These are phyloP conservation scores for Vulpes lagopus DNA, from an alignment of 2,113 vertebrate species.

Conservation along the genomic window DNA sequence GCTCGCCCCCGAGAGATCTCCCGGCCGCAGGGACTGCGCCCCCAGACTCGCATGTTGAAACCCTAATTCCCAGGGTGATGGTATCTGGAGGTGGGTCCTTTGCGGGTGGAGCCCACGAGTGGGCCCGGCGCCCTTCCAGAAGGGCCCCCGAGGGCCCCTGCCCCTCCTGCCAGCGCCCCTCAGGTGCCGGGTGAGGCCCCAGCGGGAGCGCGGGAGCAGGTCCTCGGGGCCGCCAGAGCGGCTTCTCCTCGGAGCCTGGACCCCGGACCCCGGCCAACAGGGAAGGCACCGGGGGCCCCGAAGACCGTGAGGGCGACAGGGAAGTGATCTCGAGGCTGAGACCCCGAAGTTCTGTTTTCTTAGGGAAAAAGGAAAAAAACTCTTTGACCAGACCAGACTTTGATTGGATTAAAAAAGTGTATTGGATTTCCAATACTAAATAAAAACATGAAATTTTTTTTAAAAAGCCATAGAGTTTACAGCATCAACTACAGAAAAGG, in stretches of 20 bases:
- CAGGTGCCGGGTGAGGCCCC: too few relatives aligned
- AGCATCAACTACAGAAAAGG: conserved; percentile 95
- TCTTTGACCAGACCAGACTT: conserved; percentile 83
- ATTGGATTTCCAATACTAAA: conserved; percentile 92
- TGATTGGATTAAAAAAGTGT: conserved; percentile 91
- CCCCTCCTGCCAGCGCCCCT: too few relatives aligned
- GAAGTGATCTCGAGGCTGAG: not conserved
- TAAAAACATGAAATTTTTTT: conserved; percentile 91
- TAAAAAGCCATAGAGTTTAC: conserved; percentile 96
- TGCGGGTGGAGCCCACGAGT: not conserved
- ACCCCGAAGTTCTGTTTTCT: not conserved
- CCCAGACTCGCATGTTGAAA: not conserved
- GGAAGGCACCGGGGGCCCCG: too few relatives aligned
- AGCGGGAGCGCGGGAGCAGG: too few relatives aligned
- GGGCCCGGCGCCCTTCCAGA: not conserved
- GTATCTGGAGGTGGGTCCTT: not conserved
- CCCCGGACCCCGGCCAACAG: not conserved
- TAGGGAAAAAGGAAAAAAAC: conserved; percentile 64
- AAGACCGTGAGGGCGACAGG: not conserved
- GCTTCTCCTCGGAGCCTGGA: not conserved
- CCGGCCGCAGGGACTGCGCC: not conserved
- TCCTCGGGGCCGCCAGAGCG: not conserved
- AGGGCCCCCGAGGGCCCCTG: too few relatives aligned
- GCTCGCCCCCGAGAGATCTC: not conserved
- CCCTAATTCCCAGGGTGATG: not conserved